Conservation (phyloP, 1,140 invertebrate species). For the Calycopis cecrops region DNA sequence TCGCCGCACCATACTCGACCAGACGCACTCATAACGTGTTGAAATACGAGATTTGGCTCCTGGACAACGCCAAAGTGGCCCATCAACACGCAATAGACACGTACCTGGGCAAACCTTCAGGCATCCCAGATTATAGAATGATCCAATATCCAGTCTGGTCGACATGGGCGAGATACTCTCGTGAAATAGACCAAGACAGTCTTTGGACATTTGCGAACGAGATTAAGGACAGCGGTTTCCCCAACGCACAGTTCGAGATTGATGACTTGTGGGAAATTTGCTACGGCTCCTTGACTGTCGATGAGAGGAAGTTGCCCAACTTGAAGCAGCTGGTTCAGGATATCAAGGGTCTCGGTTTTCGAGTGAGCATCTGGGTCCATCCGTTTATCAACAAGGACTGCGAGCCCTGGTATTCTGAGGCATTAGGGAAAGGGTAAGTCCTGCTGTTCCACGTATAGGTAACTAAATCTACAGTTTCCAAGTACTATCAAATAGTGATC, state of each 20-base stretch:
- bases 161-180: constrained; percentile 90
- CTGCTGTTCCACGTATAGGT: too few species aligned
- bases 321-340: constrained; percentile 75
- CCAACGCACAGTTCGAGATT: constrained; percentile 89
- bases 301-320: constrained; percentile 83
- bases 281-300: constrained; percentile 88
- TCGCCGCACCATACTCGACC: constrained; percentile 73
- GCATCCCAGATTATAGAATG: constrained; percentile 83
- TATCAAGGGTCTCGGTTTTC: constrained; percentile 81
- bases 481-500: too few species aligned
- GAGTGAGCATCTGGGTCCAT: constrained; percentile 91
- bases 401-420: constrained; percentile 76
- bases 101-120: constrained; percentile 79
- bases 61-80: constrained; percentile 77
- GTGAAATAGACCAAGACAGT: constrained; percentile 79
- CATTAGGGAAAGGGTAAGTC: constrained; percentile 71
- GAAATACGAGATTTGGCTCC: constrained; percentile 79
- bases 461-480: too few species aligned
- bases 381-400: constrained; percentile 91
- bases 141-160: constrained; percentile 92
- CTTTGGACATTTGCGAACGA: constrained; percentile 83
- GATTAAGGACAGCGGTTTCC: constrained; percentile 83
- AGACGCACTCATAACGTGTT: constrained; percentile 63
- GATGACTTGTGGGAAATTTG: constrained; percentile 94
- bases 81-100: constrained; percentile 79